These are phyloP conservation scores for Microctenopoma steveboyesi DNA, from an alignment of 2,797 vertebrate species.

Conservation along the genomic window DNA sequence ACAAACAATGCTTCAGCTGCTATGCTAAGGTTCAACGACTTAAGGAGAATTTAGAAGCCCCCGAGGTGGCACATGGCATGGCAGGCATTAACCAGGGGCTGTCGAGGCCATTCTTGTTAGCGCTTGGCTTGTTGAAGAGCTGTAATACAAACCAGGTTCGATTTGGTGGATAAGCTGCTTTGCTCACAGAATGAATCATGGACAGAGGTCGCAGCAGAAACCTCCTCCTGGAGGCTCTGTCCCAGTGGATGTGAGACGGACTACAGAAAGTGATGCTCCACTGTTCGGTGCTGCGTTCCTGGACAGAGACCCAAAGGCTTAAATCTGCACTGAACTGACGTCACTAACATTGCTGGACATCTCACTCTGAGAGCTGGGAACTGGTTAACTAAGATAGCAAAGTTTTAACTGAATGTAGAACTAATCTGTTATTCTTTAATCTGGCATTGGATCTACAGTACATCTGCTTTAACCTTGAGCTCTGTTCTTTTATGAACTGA, in stretches of 20 bases:
- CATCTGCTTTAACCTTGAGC: slow-evolving; percentile 8
- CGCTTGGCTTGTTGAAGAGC: not conserved
- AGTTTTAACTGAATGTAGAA: not conserved
- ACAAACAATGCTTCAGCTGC: slow-evolving; percentile 45
- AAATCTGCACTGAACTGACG: no score
- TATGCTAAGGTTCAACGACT: slow-evolving; percentile 26
- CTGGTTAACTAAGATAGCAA: not conserved
- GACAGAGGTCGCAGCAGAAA: slow-evolving; percentile 34
- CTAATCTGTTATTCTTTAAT: slow-evolving; percentile 13
- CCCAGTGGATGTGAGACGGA: slow-evolving; percentile 26
- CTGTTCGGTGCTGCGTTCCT: no score
- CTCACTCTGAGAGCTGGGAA: not conserved
- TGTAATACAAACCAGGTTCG: slow-evolving; percentile 24
- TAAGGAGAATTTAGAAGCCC: not conserved
- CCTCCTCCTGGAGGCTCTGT: slow-evolving; percentile 24
- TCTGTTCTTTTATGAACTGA: not conserved
- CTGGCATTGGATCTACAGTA: not conserved
- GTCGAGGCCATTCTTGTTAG: not conserved
- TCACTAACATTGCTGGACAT: not conserved
- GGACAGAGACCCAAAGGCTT: no score
- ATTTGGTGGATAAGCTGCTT: slow-evolving; percentile 57
- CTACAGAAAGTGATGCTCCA: no score
- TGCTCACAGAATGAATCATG: slow-evolving; percentile 42
- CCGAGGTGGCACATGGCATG: slow-evolving; percentile 5
- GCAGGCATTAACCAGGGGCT: slow-evolving; percentile 8